These are phyloP conservation scores for Etheostoma nigrum DNA, from an alignment of 2,797 vertebrate genomes.

Conservation along the genomic window DNA sequence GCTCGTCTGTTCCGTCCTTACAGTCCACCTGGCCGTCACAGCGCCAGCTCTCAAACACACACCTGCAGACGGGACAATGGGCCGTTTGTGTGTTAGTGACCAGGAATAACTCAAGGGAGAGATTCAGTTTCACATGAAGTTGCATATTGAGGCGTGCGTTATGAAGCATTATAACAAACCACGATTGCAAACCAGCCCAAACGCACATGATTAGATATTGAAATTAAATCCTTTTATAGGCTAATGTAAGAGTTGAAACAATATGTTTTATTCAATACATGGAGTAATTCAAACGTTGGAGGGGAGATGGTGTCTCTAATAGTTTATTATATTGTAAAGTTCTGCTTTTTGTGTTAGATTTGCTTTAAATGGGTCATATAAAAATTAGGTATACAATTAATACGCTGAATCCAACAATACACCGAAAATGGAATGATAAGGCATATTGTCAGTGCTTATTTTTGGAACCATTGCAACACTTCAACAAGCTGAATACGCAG, in stretches of 20 bases:
- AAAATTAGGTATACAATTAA: neutral
- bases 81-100: conserved; percentile 7
- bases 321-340: too few species aligned
- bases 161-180: neutral
- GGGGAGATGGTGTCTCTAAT: neutral
- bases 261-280: neutral
- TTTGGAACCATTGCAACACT: too few species aligned
- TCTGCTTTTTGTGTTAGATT: neutral
- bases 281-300: too few species aligned
- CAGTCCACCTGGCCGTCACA: conserved; percentile 94
- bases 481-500: too few species aligned
- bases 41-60: conserved; percentile 94
- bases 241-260: neutral
- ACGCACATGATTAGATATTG: neutral
- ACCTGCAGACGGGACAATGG: conserved; percentile 70
- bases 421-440: neutral
- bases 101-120: neutral
- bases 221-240: neutral
- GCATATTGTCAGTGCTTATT: neutral
- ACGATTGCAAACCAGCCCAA: neutral
- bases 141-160: neutral
- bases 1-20: conserved; percentile 90
- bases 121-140: neutral
- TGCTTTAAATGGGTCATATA: neutral
- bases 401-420: neutral